Evolutionary conservation across 30 jellyfish, hydroid and myxozoan genomes (phyloP), one percentile per base, ranked within the genome.

Genomic region (Turritopsis rubra): DNA sequence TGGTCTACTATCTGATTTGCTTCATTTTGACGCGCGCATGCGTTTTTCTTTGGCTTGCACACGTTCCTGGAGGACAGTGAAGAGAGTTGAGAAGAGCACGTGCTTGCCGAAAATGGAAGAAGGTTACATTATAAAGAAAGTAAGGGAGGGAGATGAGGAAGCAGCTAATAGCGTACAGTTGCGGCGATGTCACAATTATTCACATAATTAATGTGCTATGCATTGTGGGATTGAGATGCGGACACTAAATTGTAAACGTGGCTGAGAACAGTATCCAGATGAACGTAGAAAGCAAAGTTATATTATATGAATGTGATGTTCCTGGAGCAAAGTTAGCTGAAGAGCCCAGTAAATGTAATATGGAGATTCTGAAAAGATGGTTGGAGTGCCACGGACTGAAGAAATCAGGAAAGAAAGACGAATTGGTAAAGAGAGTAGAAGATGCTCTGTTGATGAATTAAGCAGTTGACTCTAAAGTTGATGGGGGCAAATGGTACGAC

Each of bases 251-350:
- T 60, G 73, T 23, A 0, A 18, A 0, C 22, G 22, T 21, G 73
- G 73, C 22, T 21, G 73, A 60, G 21, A 60, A 23, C 19, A 18
- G 73, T 21, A 60, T 60, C 22, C 73, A 18, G 73, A 21, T 60
- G 19, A 18, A 60, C 73, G 22, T n/a, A n/a, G n/a, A 60, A 54
- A 79, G 53, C n/a, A 75, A 28, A 79, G 30, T 79, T 18, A 30
- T 41, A 29, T 24, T 79, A 41, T n/a, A 8, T 27, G 90, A 84
- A 24, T 75, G 72, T n/a, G 78, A 84, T 84, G 90, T 84, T 28
- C 87, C 90, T 73, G 90, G 90, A 52, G 87, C 89, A 20, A 70
- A 68, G 18, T 24, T 83, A 8, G 18, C 30, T 0, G 72, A 83
- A 83, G 30, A 0, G 26, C 87, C 78, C 17, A 20, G 53, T 7